Evolutionary conservation across 2,113 vertebrate species (phyloP).

Genomic region (Addax nasomaculatus): DNA sequence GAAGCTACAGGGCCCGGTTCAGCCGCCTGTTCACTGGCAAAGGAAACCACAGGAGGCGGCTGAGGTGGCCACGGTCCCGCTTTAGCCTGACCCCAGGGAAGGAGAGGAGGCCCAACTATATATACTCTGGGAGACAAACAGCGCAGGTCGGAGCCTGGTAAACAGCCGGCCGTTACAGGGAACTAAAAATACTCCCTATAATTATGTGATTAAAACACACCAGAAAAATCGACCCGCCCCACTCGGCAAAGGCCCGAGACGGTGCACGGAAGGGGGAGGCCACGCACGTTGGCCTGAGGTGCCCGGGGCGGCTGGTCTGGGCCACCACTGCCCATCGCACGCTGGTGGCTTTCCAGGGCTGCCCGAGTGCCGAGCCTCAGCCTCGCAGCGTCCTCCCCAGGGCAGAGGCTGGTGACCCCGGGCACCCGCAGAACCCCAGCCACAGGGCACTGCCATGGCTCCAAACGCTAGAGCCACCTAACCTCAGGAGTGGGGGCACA

Average conservation of each 20-base stretch:
- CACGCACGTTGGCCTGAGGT: fast-evolving
- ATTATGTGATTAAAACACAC: constrained; percentile 68
- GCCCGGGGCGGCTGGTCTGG: neutral
- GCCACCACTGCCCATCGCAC: fast-evolving
- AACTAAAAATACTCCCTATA: constrained; percentile 66
- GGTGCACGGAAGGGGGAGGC: neutral
- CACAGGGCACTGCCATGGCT: neutral
- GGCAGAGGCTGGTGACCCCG: neutral
- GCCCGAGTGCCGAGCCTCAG: neutral
- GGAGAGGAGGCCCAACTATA: constrained; percentile 37
- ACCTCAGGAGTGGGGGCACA: neutral
- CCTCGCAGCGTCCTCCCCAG: neutral
- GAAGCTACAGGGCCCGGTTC: neutral
- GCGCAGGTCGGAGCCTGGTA: constrained; percentile 39
- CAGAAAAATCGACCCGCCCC: constrained; percentile 44
- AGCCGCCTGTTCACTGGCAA: constrained; percentile 40
- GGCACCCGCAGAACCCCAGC: fast-evolving
- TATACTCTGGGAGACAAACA: constrained; percentile 55
- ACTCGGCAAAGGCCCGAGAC: neutral
- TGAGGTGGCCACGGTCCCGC: neutral
- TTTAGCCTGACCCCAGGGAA: neutral
- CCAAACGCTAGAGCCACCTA: neutral
- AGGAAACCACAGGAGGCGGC: constrained; percentile 76
- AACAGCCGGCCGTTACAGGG: constrained; percentile 15
- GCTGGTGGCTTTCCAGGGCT: no score